Conservation (phyloP, 1,140 invertebrate genomes). For the Lepidurus arcticus region DNA sequence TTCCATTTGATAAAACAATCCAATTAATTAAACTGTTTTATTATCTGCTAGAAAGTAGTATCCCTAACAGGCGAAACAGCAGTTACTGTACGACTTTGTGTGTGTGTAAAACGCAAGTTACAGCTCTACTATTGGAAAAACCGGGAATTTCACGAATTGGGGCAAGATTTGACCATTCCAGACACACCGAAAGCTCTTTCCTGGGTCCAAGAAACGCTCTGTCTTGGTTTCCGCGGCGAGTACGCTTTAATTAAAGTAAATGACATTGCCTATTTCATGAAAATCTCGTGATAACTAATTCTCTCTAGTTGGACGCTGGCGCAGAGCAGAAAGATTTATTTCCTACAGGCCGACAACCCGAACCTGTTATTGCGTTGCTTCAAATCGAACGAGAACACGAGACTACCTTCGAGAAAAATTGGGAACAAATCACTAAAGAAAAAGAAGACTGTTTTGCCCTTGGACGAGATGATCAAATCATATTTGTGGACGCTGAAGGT, state of each 20-base stretch:
- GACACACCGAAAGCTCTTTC: conserved; percentile 77
- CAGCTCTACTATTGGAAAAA: conserved; percentile 88
- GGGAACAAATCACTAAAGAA: not conserved
- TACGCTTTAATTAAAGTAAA: conserved; percentile 70
- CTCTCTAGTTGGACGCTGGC: conserved; percentile 39
- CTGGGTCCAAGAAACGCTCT: conserved; percentile 78
- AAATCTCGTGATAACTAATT: conserved; percentile 31
- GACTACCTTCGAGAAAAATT: not conserved
- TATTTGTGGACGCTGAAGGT: conserved; percentile 70
- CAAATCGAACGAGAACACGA: conserved; percentile 40
- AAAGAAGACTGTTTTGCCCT: conserved; percentile 63
- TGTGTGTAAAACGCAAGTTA: conserved; percentile 78
- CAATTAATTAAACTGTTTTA: conserved; percentile 36
- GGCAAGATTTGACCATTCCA: conserved; percentile 63
- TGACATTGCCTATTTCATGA: conserved; percentile 33
- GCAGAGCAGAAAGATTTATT: conserved; percentile 73
- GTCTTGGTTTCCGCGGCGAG: conserved; percentile 76
- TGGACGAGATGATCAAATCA: conserved; percentile 74
- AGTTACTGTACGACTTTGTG: conserved; percentile 72
- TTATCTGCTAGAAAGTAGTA: conserved; percentile 48
- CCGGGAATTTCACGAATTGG: conserved; percentile 67
- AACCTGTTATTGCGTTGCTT: conserved; percentile 73
- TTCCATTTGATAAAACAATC: conserved; percentile 34
- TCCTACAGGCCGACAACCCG: conserved; percentile 71
- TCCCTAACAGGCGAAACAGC: conserved; percentile 64